These are phyloP conservation scores for Cyrtodaria siliqua DNA, from an alignment of 2,888 invertebrate species.

Conservation along the genomic window DNA sequence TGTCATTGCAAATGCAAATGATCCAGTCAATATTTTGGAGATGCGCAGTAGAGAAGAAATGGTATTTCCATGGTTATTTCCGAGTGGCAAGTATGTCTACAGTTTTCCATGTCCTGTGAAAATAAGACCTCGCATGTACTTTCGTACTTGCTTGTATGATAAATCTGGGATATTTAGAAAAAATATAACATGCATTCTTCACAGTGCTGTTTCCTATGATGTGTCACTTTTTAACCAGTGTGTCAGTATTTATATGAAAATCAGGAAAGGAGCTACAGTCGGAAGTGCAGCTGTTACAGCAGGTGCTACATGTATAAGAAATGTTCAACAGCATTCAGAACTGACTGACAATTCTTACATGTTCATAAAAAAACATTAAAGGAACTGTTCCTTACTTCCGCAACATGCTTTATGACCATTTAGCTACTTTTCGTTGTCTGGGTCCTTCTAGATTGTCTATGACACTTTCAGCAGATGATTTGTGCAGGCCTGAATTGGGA, in stretches of 20 bases:
- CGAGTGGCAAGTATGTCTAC: slow-evolving; percentile 37
- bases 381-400: slow-evolving; percentile 41
- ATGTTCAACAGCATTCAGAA: slow-evolving; percentile 29
- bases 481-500: slow-evolving; percentile 1
- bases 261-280: too few species aligned
- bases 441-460: background rate
- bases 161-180: too few species aligned
- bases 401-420: slow-evolving; percentile 36
- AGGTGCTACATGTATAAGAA: too few species aligned
- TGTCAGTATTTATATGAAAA: too few species aligned
- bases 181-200: too few species aligned
- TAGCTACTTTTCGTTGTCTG: too few species aligned
- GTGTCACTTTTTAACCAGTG: too few species aligned
- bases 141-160: slow-evolving; percentile 41
- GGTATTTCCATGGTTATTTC: slow-evolving; percentile 61
- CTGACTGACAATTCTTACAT: slow-evolving; percentile 41
- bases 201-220: too few species aligned
- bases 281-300: too few species aligned
- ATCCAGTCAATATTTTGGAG: slow-evolving; percentile 29
- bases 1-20: background rate
- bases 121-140: slow-evolving; percentile 38
- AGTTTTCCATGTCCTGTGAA: slow-evolving; percentile 5
- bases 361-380: slow-evolving; percentile 48
- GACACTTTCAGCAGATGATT: slow-evolving; percentile 1
- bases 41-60: slow-evolving; percentile 22